These are phyloP conservation scores for Steinernema feltiae DNA, from an alignment of 1,140 invertebrate genomes.

Conservation along the genomic window DNA sequence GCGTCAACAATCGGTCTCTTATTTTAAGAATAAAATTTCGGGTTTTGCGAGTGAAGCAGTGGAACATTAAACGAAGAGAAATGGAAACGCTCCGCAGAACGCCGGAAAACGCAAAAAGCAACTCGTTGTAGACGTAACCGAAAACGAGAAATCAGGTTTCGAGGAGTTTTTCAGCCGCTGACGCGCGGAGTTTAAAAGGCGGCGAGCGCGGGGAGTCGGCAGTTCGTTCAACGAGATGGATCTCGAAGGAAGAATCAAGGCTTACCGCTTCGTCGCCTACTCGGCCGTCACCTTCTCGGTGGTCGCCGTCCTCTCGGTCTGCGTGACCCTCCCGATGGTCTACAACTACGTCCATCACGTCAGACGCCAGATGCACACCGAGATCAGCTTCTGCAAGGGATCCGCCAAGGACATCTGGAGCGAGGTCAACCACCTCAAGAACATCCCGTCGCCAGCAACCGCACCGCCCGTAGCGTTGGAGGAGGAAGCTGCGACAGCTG, in stretches of 20 bases:
- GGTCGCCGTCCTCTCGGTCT: constrained; percentile 20
- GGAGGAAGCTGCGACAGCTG: no score
- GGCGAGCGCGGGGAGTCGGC: background rate
- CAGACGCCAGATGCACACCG: background rate
- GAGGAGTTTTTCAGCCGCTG: background rate
- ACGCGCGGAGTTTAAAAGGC: background rate
- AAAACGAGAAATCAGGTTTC: no score
- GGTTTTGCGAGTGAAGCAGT: no score
- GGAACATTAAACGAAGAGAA: no score
- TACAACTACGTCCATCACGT: background rate
- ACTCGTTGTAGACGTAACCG: no score
- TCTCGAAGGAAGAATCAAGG: constrained; percentile 23
- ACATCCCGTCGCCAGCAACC: no score
- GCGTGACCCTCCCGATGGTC: background rate
- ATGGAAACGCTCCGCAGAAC: no score
- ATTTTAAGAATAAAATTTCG: no score
- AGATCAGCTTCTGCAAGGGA: constrained; percentile 12
- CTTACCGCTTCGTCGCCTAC: constrained; percentile 37
- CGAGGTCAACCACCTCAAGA: constrained; percentile 52
- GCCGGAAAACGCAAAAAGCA: no score
- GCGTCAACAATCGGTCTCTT: no score
- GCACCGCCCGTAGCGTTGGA: no score
- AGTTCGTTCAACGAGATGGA: background rate
- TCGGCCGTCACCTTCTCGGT: constrained; percentile 37
- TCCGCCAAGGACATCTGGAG: constrained; percentile 57